Evolutionary conservation across 1,140 invertebrate genomes (phyloP).

Genomic region (Drosophila navojoa): DNA sequence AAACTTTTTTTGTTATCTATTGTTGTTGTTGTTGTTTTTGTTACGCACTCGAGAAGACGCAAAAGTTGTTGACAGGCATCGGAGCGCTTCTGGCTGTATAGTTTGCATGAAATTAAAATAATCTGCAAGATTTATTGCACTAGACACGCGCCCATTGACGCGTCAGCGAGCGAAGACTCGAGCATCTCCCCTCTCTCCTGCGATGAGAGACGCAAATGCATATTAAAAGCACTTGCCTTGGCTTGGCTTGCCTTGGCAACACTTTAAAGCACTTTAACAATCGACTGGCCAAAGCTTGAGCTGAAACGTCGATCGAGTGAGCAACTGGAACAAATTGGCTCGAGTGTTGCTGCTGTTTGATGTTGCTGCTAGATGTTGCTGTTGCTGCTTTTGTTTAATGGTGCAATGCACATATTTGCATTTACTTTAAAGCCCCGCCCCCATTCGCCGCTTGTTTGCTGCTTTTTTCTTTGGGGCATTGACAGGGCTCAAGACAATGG

Average conservation of each 20-base stretch:
- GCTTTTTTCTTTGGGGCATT: slow-evolving; percentile 38
- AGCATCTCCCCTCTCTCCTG: neutral
- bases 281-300: neutral
- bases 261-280: neutral
- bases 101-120: slow-evolving; percentile 81
- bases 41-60: slow-evolving; percentile 56
- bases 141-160: slow-evolving; percentile 59
- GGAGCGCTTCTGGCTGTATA: slow-evolving; percentile 37
- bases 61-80: slow-evolving; percentile 77
- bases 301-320: neutral
- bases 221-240: slow-evolving; percentile 25
- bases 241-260: too few relatives aligned
- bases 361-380: neutral
- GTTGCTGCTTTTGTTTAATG: slow-evolving; percentile 61
- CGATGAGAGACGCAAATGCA: slow-evolving; percentile 30
- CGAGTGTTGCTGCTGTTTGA: slow-evolving; percentile 25
- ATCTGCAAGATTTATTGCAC: slow-evolving; percentile 77
- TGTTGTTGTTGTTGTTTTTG: slow-evolving; percentile 4
- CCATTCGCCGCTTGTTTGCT: neutral
- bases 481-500: slow-evolving; percentile 58
- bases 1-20: slow-evolving; percentile 67
- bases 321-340: slow-evolving; percentile 47
- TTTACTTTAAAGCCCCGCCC: slow-evolving; percentile 47
- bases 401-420: slow-evolving; percentile 65
- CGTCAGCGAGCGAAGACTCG: slow-evolving; percentile 2